Conservation (phyloP, 1,140 invertebrate species). For the Drosophila repletoides region DNA sequence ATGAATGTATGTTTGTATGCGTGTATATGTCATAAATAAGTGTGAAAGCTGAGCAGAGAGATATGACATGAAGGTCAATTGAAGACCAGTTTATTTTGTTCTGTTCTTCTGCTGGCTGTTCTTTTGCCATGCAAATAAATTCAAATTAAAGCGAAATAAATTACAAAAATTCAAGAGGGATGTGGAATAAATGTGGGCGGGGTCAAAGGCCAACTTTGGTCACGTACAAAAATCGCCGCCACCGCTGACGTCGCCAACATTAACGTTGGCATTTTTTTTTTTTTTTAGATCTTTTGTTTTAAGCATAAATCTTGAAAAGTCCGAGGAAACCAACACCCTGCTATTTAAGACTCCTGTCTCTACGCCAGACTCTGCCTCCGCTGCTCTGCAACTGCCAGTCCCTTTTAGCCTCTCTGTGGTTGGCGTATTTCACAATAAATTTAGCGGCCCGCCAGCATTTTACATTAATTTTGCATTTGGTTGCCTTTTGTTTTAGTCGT, state of each 20-base stretch:
- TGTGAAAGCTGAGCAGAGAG: background rate
- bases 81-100: constrained; percentile 26
- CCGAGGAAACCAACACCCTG: constrained; percentile 12
- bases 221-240: constrained; percentile 34
- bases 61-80: constrained; percentile 28
- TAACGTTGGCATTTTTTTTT: constrained; percentile 44
- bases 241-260: constrained; percentile 1
- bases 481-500: constrained; percentile 40
- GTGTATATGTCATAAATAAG: constrained; percentile 3
- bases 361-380: background rate
- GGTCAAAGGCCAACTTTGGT: constrained; percentile 24
- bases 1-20: background rate
- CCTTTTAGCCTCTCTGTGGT: constrained; percentile 10
- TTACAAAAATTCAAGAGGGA: constrained; percentile 24
- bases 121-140: constrained; percentile 55
- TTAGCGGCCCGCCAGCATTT: constrained; percentile 43
- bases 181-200: background rate
- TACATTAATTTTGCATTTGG: constrained; percentile 75
- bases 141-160: constrained; percentile 74
- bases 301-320: constrained; percentile 65
- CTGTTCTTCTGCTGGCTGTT: background rate
- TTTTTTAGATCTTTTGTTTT: constrained; percentile 65
- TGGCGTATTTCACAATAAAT: constrained; percentile 69
- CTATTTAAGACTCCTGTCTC: too few relatives aligned
- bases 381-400: background rate